These are phyloP conservation scores for Limosa lapponica DNA, from an alignment of 2,797 vertebrate genomes.

Conservation along the genomic window DNA sequence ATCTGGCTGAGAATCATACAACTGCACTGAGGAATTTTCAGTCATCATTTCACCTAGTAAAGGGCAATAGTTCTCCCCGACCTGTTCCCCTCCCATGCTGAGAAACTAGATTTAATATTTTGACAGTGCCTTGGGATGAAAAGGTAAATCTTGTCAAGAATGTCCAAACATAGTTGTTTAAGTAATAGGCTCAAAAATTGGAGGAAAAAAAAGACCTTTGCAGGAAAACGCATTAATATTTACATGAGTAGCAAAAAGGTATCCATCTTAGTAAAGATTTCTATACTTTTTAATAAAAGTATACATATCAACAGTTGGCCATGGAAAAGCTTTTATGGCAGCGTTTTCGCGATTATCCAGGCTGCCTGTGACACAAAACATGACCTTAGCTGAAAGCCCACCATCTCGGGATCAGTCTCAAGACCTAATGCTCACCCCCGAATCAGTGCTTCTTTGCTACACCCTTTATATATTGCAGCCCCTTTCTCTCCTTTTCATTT, in stretches of 20 bases:
- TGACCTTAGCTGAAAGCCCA: background rate
- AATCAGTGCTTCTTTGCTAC: background rate
- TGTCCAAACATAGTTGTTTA: background rate
- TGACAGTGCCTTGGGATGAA: conserved; percentile 18
- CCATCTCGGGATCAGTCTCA: background rate
- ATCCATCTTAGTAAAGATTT: background rate
- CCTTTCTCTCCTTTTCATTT: background rate
- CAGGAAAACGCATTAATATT: background rate
- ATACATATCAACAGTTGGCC: background rate
- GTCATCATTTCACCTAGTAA: conserved; percentile 24
- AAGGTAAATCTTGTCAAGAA: conserved; percentile 19
- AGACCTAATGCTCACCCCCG: fast-evolving
- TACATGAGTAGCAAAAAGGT: background rate
- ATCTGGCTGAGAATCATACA: conserved; percentile 34
- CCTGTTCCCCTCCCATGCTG: background rate
- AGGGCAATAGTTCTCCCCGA: background rate
- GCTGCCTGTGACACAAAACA: background rate
- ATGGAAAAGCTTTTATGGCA: background rate
- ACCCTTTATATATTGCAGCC: background rate
- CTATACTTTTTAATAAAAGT: background rate
- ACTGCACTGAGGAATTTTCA: conserved; percentile 36
- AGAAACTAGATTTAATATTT: conserved; percentile 46
- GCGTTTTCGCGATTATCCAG: background rate
- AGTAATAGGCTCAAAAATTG: background rate
- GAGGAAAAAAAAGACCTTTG: too few relatives aligned